Conservation (phyloP, 2,113 vertebrate species). For the Pseudopipra pipra region DNA sequence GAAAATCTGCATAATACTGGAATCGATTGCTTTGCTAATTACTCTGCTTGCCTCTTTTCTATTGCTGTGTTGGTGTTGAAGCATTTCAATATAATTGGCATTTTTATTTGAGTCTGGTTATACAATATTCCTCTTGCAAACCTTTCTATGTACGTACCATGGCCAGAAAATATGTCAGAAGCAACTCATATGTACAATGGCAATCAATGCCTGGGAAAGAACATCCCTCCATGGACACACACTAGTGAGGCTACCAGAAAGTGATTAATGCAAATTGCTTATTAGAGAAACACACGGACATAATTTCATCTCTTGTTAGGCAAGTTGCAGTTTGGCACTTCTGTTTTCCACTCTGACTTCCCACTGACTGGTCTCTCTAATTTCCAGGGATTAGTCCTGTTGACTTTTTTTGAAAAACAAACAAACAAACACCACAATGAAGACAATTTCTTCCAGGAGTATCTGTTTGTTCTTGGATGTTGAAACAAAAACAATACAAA, state of each 20-base stretch:
- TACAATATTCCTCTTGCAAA: neutral
- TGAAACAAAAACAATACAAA: neutral
- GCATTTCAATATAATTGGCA: slow-evolving; percentile 34
- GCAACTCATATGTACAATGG: neutral
- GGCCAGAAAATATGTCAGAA: neutral
- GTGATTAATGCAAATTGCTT: slow-evolving; percentile 9
- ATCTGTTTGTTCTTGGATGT: neutral
- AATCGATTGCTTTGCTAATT: slow-evolving; percentile 44
- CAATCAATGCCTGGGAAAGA: slow-evolving; percentile 10
- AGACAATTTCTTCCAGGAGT: neutral
- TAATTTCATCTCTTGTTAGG: slow-evolving; percentile 1
- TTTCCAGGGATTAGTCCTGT: neutral
- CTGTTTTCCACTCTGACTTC: neutral
- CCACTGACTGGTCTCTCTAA: neutral
- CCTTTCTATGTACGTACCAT: neutral
- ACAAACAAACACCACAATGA: neutral
- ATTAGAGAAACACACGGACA: neutral
- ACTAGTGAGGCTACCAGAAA: slow-evolving; percentile 4
- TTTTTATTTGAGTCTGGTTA: slow-evolving; percentile 36
- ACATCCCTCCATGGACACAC: neutral
- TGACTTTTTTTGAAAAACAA: neutral
- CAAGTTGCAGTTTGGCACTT: neutral
- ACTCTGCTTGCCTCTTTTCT: neutral
- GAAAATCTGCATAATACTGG: neutral
- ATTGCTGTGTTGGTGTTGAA: neutral